These are phyloP conservation scores for Vanessa cardui DNA, from an alignment of 2,888 invertebrate species.

Conservation along the genomic window DNA sequence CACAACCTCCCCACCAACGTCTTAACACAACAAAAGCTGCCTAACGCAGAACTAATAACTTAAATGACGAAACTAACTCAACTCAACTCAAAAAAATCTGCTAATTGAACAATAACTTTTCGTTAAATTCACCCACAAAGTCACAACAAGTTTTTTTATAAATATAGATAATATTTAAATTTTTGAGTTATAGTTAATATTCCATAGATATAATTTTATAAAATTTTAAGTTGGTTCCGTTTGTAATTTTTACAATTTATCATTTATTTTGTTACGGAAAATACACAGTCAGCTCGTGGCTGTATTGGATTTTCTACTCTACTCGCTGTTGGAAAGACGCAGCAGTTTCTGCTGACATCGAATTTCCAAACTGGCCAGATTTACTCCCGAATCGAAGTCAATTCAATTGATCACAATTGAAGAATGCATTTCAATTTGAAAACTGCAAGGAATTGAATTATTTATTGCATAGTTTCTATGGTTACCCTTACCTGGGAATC, in stretches of 20 bases:
- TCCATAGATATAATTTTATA: too few species aligned
- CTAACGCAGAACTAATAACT: too few species aligned
- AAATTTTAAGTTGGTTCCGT: neutral
- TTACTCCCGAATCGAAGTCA: conserved; percentile 25
- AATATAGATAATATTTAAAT: too few species aligned
- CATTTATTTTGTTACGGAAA: neutral
- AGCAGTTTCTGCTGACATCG: conserved; percentile 17
- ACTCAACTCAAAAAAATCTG: too few species aligned
- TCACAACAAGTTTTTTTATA: too few species aligned
- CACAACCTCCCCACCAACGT: too few species aligned
- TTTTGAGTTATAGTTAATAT: too few species aligned
- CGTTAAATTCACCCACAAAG: too few species aligned
- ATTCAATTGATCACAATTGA: conserved; percentile 41
- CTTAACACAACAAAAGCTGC: too few species aligned
- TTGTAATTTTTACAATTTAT: neutral
- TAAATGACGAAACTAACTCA: too few species aligned
- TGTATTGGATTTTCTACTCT: conserved; percentile 23
- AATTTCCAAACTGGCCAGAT: conserved; percentile 39
- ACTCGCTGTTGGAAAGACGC: conserved; percentile 6
- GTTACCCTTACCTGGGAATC: conserved; percentile 67
- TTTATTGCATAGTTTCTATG: conserved; percentile 56
- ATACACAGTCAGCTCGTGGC: neutral
- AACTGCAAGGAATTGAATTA: conserved; percentile 64
- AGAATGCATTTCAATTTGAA: conserved; percentile 56
- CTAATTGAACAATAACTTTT: too few species aligned